Evolutionary conservation across 2,888 invertebrate genomes (phyloP).

Genomic region (Calameuta pallipes): DNA sequence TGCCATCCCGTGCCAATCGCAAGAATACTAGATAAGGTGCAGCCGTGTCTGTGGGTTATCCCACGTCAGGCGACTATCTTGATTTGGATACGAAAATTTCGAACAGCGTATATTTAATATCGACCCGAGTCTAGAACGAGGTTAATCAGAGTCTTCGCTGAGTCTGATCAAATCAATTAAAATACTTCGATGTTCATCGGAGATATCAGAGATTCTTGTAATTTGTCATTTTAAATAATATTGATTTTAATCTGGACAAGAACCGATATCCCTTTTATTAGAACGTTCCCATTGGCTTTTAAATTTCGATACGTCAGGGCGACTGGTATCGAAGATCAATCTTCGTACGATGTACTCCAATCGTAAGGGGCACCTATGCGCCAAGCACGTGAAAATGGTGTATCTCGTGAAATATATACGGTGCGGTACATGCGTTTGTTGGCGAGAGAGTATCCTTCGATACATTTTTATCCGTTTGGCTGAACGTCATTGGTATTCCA

Average conservation of each 20-base stretch:
- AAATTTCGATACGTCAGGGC: not conserved
- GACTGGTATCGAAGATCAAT: not conserved
- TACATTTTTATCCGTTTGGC: conserved; percentile 48
- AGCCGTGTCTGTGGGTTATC: not conserved
- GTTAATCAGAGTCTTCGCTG: not conserved
- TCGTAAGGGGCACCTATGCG: conserved; percentile 28
- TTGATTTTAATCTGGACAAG: not conserved
- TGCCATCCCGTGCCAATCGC: conserved; percentile 44
- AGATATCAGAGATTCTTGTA: no score
- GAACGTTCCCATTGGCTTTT: not conserved
- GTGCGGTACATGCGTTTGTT: conserved; percentile 24
- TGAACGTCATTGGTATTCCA: conserved; percentile 51
- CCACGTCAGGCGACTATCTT: not conserved
- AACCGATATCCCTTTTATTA: not conserved
- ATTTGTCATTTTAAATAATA: not conserved
- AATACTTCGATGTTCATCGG: not conserved
- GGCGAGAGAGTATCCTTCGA: conserved; percentile 34
- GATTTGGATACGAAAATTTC: not conserved
- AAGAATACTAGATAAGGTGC: conserved; percentile 17
- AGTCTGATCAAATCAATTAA: not conserved
- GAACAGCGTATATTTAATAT: not conserved
- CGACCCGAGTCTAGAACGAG: not conserved
- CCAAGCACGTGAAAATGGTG: not conserved
- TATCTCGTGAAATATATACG: conserved; percentile 4
- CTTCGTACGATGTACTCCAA: conserved; percentile 15